Percentiles rank a stretch among this genome's conserved stretches.
Evolutionary conservation across 2,113 vertebrate species (phyloP).

Genomic region (Lycaon pictus): DNA sequence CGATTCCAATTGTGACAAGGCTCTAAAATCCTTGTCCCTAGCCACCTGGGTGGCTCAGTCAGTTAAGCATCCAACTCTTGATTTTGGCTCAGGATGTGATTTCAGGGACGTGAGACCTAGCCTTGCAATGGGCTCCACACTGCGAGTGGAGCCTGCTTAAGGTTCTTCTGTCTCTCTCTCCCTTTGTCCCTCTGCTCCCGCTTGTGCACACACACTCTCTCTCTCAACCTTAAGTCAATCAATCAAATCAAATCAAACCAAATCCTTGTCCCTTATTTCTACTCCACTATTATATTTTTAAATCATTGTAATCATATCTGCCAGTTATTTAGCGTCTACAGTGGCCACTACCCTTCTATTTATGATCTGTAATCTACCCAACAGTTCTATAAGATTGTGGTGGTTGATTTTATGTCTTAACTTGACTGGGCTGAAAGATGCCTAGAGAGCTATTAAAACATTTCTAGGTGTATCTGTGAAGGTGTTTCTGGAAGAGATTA

Average conservation of each 20-base stretch:
- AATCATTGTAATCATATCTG: not conserved
- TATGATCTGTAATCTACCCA: not conserved
- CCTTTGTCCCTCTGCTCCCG: not conserved
- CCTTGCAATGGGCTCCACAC: not conserved
- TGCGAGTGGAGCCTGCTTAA: not conserved
- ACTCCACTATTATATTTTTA: not conserved
- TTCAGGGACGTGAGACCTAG: not conserved
- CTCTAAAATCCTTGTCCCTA: not conserved
- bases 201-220: not conserved
- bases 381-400: not conserved
- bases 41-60: not conserved
- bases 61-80: not conserved
- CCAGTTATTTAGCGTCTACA: not conserved
- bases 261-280: not conserved
- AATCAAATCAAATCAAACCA: too few species aligned
- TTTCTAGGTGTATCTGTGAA: not conserved
- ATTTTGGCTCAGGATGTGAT: not conserved
- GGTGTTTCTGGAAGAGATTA: not conserved
- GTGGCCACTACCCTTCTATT: not conserved
- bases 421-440: not conserved
- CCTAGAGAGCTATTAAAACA: not conserved
- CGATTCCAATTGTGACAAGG: too few species aligned
- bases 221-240: not conserved
- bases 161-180: not conserved
- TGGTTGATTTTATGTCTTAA: not conserved